Conservation (phyloP, 2,113 vertebrate genomes). For the Suncus etruscus region DNA sequence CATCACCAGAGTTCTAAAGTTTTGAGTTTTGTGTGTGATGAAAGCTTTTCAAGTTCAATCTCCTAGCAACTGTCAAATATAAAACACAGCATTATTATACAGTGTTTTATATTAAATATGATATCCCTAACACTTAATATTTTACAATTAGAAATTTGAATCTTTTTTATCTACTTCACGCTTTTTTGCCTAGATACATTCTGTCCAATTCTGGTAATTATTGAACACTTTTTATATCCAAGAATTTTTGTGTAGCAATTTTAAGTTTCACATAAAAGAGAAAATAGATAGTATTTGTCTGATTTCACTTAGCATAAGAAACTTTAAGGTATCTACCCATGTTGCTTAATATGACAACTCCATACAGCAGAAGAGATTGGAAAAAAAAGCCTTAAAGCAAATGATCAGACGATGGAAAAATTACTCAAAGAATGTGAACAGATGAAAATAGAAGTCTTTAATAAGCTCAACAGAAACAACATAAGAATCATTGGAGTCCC, state of each 20-base stretch:
- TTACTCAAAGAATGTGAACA: too few relatives aligned
- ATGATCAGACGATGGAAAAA: too few relatives aligned
- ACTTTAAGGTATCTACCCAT: too few relatives aligned
- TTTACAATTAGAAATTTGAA: neutral
- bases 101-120: neutral
- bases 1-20: neutral
- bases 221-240: neutral
- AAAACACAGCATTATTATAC: neutral
- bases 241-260: neutral
- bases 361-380: too few relatives aligned
- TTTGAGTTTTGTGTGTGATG: neutral
- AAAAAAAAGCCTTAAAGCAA: too few relatives aligned
- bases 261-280: neutral
- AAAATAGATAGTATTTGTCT: neutral
- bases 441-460: too few relatives aligned
- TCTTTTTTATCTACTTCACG: neutral
- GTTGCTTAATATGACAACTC: too few relatives aligned
- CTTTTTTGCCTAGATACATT: neutral
- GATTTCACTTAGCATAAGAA: neutral
- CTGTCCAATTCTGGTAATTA: neutral
- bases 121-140: neutral
- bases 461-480: too few relatives aligned
- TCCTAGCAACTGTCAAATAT: neutral
- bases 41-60: neutral
- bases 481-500: too few relatives aligned